These are phyloP conservation scores for Crossocerus cetratus DNA, from an alignment of 2,888 invertebrate species.

Conservation along the genomic window DNA sequence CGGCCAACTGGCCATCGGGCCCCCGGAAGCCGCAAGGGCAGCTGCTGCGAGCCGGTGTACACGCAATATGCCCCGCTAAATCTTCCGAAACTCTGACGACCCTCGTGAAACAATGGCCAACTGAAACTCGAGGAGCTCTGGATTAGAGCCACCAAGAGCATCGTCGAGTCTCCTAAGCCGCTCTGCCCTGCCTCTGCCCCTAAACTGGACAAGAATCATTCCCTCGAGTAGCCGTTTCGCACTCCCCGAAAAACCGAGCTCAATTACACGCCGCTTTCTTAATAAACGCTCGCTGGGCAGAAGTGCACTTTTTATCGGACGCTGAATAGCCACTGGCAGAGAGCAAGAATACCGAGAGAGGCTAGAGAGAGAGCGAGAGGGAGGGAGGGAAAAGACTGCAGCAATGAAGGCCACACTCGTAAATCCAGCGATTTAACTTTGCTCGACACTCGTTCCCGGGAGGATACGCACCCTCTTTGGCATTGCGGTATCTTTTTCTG, in stretches of 20 bases:
- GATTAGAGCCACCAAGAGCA: slow-evolving; percentile 31
- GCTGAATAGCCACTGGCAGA: neutral
- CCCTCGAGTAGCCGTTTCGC: neutral
- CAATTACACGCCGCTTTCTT: neutral
- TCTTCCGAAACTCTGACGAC: slow-evolving; percentile 33
- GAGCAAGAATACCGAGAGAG: slow-evolving; percentile 6
- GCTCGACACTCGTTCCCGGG: slow-evolving; percentile 34
- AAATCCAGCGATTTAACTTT: slow-evolving; percentile 58
- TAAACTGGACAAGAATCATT: too few species aligned
- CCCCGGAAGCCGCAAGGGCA: slow-evolving; percentile 69
- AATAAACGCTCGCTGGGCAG: neutral
- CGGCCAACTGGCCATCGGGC: slow-evolving; percentile 64
- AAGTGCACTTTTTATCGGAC: neutral
- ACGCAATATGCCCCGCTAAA: slow-evolving; percentile 49
- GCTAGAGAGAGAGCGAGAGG: too few species aligned
- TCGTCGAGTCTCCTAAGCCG: too few species aligned
- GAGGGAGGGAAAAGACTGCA: slow-evolving; percentile 21
- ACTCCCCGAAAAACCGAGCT: neutral
- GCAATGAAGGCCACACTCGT: slow-evolving; percentile 32
- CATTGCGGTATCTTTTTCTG: neutral
- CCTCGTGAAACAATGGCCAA: slow-evolving; percentile 36
- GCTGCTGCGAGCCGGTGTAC: slow-evolving; percentile 60
- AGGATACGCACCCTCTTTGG: slow-evolving; percentile 11
- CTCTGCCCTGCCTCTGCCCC: too few species aligned
- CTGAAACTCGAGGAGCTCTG: slow-evolving; percentile 28